Evolutionary conservation across 2,113 vertebrate genomes (phyloP).

Genomic region (Himantopus leucocephalus): DNA sequence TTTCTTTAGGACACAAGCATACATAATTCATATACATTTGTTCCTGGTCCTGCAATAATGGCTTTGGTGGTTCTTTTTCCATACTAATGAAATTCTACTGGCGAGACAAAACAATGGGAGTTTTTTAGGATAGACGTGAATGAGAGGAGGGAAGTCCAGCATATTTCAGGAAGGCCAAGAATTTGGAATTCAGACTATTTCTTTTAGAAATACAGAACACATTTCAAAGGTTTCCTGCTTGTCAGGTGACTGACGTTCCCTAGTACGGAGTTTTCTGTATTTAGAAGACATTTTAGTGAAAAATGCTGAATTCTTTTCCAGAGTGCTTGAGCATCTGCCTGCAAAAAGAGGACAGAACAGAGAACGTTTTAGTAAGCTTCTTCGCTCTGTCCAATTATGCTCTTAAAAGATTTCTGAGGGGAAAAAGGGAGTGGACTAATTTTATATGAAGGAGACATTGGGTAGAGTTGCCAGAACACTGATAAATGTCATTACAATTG

Average conservation of each 20-base stretch:
- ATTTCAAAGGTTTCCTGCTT: neutral
- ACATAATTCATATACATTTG: neutral
- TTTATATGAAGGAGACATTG: neutral
- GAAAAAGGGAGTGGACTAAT: neutral
- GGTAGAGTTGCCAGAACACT: neutral
- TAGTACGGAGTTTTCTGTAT: neutral
- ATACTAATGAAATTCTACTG: neutral
- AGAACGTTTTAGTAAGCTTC: neutral
- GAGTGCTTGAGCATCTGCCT: neutral
- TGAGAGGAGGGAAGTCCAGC: neutral
- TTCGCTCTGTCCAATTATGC: neutral
- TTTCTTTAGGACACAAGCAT: neutral
- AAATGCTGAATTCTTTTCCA: neutral
- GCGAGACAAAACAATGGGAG: neutral
- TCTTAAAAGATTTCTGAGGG: neutral
- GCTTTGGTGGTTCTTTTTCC: neutral
- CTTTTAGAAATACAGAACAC: neutral
- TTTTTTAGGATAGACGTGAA: neutral
- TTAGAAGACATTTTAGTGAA: neutral
- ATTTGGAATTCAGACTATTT: neutral
- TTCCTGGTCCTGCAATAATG: neutral
- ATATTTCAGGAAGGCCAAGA: neutral
- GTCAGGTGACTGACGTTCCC: neutral
- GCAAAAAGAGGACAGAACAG: neutral
- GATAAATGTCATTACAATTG: neutral